A percentile compares a stretch with the other conserved stretches of the same genome.
Conservation (phyloP, 2,888 invertebrate genomes). For the Merodon equestris region DNA sequence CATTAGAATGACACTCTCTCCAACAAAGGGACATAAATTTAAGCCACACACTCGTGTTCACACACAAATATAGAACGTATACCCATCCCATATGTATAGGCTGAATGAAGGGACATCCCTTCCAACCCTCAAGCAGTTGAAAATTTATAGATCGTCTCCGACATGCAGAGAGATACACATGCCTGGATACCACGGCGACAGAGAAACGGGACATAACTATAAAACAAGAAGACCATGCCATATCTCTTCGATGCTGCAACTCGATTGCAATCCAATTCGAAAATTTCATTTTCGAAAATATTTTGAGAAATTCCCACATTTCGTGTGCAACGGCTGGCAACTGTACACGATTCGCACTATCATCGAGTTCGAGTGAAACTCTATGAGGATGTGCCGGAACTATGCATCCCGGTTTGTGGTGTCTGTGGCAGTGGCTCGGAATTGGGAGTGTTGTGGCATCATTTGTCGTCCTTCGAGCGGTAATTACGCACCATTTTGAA, state of each 20-base stretch:
- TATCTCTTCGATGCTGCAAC: neutral
- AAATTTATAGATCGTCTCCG: constrained; percentile 65
- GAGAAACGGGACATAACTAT: constrained; percentile 32
- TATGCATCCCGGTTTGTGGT: too few species aligned
- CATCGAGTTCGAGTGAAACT: too few species aligned
- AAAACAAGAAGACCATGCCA: constrained; percentile 3
- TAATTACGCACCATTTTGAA: constrained; percentile 66
- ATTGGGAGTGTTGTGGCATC: constrained; percentile 49
- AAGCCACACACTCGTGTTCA: constrained; percentile 7
- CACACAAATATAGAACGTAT: too few species aligned
- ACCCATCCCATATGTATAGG: constrained; percentile 23
- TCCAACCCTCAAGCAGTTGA: constrained; percentile 19
- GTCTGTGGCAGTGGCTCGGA: constrained; percentile 8
- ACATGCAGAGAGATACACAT: constrained; percentile 26
- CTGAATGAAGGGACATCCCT: constrained; percentile 27
- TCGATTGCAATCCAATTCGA: constrained; percentile 62
- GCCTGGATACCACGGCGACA: constrained; percentile 27
- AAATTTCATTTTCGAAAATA: constrained; percentile 62
- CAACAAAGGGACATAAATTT: constrained; percentile 54
- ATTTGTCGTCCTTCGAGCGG: constrained; percentile 68
- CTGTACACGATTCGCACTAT: constrained; percentile 52
- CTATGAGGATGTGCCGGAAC: constrained; percentile 21
- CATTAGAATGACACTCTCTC: constrained; percentile 40
- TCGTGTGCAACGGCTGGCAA: constrained; percentile 13
- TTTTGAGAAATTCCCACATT: constrained; percentile 54